Conservation (phyloP, 2,797 vertebrate species). For the Gymnocypris eckloni region DNA sequence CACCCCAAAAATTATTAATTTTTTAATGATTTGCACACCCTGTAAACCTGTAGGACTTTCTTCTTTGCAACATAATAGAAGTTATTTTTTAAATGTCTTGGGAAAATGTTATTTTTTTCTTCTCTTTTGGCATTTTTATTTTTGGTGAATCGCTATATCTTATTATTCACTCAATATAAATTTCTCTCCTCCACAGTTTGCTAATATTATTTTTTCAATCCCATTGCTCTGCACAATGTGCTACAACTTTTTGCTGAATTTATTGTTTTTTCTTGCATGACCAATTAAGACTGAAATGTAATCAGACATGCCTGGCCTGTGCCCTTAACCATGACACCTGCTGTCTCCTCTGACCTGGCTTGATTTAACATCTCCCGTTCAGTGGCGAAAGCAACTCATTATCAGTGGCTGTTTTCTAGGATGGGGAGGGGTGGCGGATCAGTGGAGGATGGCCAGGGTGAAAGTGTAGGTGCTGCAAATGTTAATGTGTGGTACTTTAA, state of each 20-base stretch:
- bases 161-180: background rate
- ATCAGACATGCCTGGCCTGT: slow-evolving; percentile 73
- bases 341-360: slow-evolving; percentile 72
- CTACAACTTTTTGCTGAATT: slow-evolving; percentile 75
- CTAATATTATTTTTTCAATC: slow-evolving; percentile 59
- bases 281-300: slow-evolving; percentile 78
- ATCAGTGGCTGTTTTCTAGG: slow-evolving; percentile 4
- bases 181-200: background rate
- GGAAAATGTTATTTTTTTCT: background rate
- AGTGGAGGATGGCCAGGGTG: slow-evolving; percentile 74
- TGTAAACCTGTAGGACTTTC: background rate
- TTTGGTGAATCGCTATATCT: background rate
- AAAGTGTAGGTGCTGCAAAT: slow-evolving; percentile 82
- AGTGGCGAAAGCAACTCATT: slow-evolving; percentile 63
- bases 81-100: background rate
- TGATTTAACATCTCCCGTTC: slow-evolving; percentile 79
- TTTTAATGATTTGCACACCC: background rate
- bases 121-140: background rate
- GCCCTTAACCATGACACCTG: slow-evolving; percentile 75
- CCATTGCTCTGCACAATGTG: slow-evolving; percentile 50
- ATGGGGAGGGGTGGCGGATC: slow-evolving; percentile 44
- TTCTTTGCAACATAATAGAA: background rate
- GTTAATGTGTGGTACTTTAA: slow-evolving; percentile 85
- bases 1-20: background rate
- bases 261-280: slow-evolving; percentile 72